A percentile compares a stretch with the other conserved stretches of the same genome.
phyloP scores from a whole-genome alignment of 2,113 vertebrate species.

The Galbula dea region DNA sequence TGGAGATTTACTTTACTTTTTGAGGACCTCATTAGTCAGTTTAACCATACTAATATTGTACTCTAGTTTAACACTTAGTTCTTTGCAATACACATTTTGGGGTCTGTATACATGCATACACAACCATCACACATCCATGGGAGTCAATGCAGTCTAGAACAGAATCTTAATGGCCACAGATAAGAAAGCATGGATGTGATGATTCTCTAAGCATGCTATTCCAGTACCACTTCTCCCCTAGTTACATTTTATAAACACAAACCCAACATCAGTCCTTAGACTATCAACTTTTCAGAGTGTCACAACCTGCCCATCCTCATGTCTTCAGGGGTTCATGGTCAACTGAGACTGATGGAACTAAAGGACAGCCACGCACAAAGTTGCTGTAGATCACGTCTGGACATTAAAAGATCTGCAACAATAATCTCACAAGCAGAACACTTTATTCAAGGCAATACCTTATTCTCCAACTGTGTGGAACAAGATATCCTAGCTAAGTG shows the following conservation, averaged over 20 bases:
- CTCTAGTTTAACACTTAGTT: background rate
- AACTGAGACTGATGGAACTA: background rate
- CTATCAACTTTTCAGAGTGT: background rate
- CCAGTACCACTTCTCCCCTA: background rate
- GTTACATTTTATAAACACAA: background rate
- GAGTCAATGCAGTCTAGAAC: background rate
- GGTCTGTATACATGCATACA: fast-evolving
- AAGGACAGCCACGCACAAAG: background rate
- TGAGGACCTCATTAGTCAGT: background rate
- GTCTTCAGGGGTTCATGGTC: background rate
- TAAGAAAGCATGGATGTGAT: background rate
- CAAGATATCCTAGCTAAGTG: background rate
- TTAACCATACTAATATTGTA: background rate
- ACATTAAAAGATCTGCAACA: background rate
- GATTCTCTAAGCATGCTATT: background rate
- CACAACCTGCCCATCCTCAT: background rate
- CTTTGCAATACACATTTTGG: background rate
- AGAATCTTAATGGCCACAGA: background rate
- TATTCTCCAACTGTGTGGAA: background rate
- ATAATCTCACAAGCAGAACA: background rate
- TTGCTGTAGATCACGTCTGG: background rate
- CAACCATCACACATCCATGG: background rate
- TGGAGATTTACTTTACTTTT: background rate
- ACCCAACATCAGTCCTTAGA: background rate
- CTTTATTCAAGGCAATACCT: background rate